Evolutionary conservation across 2,888 invertebrate species (phyloP).

Genomic region (Sminthurides aquaticus): DNA sequence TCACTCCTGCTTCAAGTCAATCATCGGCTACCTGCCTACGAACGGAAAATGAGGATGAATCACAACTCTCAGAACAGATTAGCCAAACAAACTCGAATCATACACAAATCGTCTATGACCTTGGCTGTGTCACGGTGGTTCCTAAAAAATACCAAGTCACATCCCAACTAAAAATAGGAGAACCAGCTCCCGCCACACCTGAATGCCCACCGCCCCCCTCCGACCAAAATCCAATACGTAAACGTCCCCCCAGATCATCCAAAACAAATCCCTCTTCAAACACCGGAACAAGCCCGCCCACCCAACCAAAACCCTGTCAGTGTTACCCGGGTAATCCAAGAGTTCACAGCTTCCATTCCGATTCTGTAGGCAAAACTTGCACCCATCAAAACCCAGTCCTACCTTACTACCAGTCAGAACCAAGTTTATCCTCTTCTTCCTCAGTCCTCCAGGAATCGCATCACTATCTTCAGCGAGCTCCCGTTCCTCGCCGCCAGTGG

Average conservation of each 20-base stretch:
- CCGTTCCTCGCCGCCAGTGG: too few species aligned
- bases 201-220: not conserved
- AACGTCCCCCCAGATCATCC: too few species aligned
- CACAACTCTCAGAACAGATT: not conserved
- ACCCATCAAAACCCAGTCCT: not conserved
- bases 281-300: too few species aligned
- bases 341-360: slow-evolving; percentile 2
- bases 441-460: not conserved
- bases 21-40: not conserved
- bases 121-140: slow-evolving; percentile 35
- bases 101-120: slow-evolving; percentile 8
- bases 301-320: not conserved
- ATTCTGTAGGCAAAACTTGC: not conserved
- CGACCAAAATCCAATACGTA: too few species aligned
- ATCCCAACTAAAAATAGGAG: slow-evolving; percentile 25
- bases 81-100: not conserved
- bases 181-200: not conserved
- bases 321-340: not conserved
- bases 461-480: not conserved
- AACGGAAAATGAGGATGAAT: not conserved
- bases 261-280: too few species aligned
- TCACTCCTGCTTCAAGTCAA: slow-evolving; percentile 34
- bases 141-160: slow-evolving; percentile 39
- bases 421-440: slow-evolving; percentile 24
- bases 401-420: slow-evolving; percentile 31